A percentile compares a stretch with the other conserved stretches of the same genome.
phyloP scores from a whole-genome alignment of 2,797 vertebrate species.

The Anas acuta region DNA sequence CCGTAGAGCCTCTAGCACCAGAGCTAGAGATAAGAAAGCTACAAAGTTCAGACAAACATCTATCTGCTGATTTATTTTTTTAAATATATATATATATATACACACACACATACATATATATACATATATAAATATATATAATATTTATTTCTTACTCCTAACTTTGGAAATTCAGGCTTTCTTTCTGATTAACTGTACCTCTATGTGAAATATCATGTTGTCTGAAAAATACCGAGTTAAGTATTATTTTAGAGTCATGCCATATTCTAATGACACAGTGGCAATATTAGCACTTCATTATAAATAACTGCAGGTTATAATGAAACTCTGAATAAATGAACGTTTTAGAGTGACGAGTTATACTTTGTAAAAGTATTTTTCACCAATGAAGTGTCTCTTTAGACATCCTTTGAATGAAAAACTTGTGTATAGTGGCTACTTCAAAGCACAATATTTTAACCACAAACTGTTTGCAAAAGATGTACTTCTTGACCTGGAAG shows the following conservation, averaged over 20 bases:
- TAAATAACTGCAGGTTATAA: not conserved
- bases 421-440: constrained; percentile 68
- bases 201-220: constrained; percentile 55
- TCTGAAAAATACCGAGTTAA: constrained; percentile 48
- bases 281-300: constrained; percentile 47
- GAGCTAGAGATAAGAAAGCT: constrained; percentile 90
- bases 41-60: constrained; percentile 86
- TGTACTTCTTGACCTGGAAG: constrained; percentile 48
- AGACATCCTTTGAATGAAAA: constrained; percentile 59
- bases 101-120: not conserved
- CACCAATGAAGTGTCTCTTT: constrained; percentile 55
- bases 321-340: constrained; percentile 24
- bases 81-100: constrained; percentile 39
- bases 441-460: constrained; percentile 77
- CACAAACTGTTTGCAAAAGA: constrained; percentile 63
- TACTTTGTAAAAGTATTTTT: constrained; percentile 56
- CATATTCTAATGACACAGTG: constrained; percentile 46
- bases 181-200: constrained; percentile 77
- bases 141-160: constrained; percentile 76
- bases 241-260: constrained; percentile 65
- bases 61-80: constrained; percentile 83
- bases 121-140: not conserved
- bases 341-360: constrained; percentile 56
- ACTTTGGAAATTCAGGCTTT: constrained; percentile 86
- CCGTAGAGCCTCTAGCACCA: constrained; percentile 91